Evolutionary conservation across 2,797 vertebrate genomes (phyloP).

Genomic region (Sebastes diaconus): DNA sequence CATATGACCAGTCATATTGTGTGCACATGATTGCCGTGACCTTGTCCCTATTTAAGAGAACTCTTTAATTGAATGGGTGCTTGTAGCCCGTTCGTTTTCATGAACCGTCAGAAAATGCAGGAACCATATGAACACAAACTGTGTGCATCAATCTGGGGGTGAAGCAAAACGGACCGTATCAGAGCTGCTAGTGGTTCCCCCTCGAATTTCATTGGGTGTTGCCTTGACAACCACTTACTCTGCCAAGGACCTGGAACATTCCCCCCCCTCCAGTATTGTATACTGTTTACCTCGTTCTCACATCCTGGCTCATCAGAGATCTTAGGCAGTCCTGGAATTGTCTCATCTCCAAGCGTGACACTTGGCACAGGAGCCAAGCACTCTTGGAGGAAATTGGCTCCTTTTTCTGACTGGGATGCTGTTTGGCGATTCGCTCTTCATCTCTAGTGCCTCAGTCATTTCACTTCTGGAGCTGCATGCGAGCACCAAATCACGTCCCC

Average conservation of each 20-base stretch:
- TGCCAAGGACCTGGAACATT: conserved; percentile 29
- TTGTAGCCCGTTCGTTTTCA: not conserved
- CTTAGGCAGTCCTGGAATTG: conserved; percentile 27
- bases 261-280: conserved; percentile 18
- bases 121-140: not conserved
- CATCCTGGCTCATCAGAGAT: conserved; percentile 49
- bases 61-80: not conserved
- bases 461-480: conserved; percentile 9
- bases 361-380: conserved; percentile 40
- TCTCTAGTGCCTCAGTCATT: conserved; percentile 54
- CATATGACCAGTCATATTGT: not conserved
- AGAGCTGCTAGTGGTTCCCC: not conserved
- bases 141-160: not conserved
- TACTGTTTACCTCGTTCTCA: conserved; percentile 36
- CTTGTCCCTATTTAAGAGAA: not conserved
- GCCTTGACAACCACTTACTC: conserved; percentile 50
- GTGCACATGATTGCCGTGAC: not conserved
- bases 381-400: conserved; percentile 65
- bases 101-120: not conserved
- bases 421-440: conserved; percentile 51
- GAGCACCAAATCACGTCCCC: conserved; percentile 40
- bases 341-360: conserved; percentile 46
- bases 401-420: conserved; percentile 40
- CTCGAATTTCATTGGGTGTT: conserved; percentile 33
- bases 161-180: not conserved